A percentile compares a stretch with the other conserved stretches of the same genome.
Conservation (phyloP, 2,888 invertebrate genomes). For the Rotaria macrura region DNA sequence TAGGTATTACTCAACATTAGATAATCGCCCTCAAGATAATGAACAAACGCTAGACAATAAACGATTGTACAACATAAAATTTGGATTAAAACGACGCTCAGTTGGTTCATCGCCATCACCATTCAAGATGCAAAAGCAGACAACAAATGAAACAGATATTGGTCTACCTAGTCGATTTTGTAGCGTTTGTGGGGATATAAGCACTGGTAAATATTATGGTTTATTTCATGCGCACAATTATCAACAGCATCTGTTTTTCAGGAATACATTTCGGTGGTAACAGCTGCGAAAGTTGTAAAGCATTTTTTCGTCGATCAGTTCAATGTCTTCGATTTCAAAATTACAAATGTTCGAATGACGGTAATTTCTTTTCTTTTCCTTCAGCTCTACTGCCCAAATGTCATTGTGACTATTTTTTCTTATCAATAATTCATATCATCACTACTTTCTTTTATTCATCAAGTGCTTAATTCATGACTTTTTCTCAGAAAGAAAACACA, state of each 20-base stretch:
- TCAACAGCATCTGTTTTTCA: too few species aligned
- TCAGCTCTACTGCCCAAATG: too few species aligned
- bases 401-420: too few species aligned
- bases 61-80: background rate
- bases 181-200: background rate
- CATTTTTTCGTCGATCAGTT: conserved; percentile 33
- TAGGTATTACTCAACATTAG: background rate
- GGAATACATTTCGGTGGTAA: conserved; percentile 32
- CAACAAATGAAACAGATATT: background rate
- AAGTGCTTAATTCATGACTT: too few species aligned
- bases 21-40: background rate
- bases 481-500: too few species aligned
- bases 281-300: conserved; percentile 32
- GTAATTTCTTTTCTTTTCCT: background rate
- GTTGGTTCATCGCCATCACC: background rate
- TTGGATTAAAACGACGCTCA: background rate
- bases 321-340: conserved; percentile 29
- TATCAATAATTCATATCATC: too few species aligned
- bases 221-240: too few species aligned
- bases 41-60: background rate
- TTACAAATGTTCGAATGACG: conserved; percentile 29
- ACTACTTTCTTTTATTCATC: too few species aligned
- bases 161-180: background rate
- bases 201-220: background rate
- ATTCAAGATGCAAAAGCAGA: background rate